Evolutionary conservation across 2,888 invertebrate species (phyloP), one percentile per base, ranked within the genome.

Genomic region (Hipparchia semele): DNA sequence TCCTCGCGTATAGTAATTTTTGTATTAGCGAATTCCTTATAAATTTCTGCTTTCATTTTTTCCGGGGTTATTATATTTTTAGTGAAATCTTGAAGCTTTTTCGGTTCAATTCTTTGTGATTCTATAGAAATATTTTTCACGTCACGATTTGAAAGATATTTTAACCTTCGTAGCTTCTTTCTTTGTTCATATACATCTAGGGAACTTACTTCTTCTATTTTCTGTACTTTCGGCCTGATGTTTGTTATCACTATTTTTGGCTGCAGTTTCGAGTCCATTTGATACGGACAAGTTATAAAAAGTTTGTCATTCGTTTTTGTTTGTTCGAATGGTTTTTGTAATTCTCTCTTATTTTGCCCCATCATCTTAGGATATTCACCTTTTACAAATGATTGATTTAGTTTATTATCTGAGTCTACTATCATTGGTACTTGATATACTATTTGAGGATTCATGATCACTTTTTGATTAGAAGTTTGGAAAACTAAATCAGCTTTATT

Each of bases 121-220:
- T 86, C 87, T 33, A 70, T 56, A 77, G 77, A 80, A 10, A 58
- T 73, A 13, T 82, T 81, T 77, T 84, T 86, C 54, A 76, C 75
- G 71, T 85, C 85, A 68, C 86, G 82, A 62, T 88, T 88, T 0
- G 88, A 82, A 72, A 92, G 79, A 79, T 92, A 84, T 76, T 91
- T 92, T 5, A 92, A 76, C 53, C 95, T 84, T 65, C 93, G 90
- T 61, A 94, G 78, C 69, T 93, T 89, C 79, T 92, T 91, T 73
- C 92, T 85, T 79, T 92, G 94, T 78, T 95, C 95, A 71, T 95
- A 95, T 62, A 94, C 79, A 79, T 95, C 95, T 79, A 95, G 83
- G 13, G 92, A 84, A 78, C 94, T 94, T 1, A 92, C 72, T 80
- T 91, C 91, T 13, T 94, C 91, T 58, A 82, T 54, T 80, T 86